Evolutionary conservation across 2,113 vertebrate species (phyloP), one percentile per base, ranked within the genome.

Genomic region (Forbesichthys agassizii): DNA sequence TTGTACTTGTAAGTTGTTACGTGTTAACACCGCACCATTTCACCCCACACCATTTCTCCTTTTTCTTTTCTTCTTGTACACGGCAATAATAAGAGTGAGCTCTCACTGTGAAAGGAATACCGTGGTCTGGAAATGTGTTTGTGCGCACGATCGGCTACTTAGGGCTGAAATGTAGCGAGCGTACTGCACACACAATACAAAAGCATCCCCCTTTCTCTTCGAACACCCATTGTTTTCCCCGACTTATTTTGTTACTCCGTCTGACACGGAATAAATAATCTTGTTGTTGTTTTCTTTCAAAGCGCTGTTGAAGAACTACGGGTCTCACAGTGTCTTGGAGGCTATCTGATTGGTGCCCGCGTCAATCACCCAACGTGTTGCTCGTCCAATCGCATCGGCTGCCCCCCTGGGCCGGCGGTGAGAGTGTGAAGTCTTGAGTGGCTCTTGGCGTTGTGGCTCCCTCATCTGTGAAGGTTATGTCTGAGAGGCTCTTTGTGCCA

Each of bases 391-490:
- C 27, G 33, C 14, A 36, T 13, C 33, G 36, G 13, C 27, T 20
- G 33, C 33, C 46, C 46, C 57, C 46, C 66, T 58, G 55, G 55
- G 58, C 33, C 18, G 1, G 33, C 5, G 81, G 82, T 71, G 49
- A 53, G 77, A 75, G 83, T 89, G 86, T 88, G 63, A 87, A 81
- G 81, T 71, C 85, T 83, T 48, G 62, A 68, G 78, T 83, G 75
- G 66, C 67, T 75, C 81, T 81, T 77, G 79, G 73, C 78, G 84
- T 74, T 80, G 27, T 27, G 84, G 84, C 74, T 74, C 78, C 74
- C 76, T 88, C 83, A 84, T 84, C 84, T 88, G 84, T 89, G 87
- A 86, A 89, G 85, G 86, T 88, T 84, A 86, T 81, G 75, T 87
- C 70, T 80, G 75, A 79, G 83, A 83, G 79, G 81, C 75, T 81